Percentiles rank a stretch among this genome's conserved stretches.
These are phyloP conservation scores for Ctenodactylus gundi DNA, from an alignment of 2,113 vertebrate species.

Conservation along the genomic window DNA sequence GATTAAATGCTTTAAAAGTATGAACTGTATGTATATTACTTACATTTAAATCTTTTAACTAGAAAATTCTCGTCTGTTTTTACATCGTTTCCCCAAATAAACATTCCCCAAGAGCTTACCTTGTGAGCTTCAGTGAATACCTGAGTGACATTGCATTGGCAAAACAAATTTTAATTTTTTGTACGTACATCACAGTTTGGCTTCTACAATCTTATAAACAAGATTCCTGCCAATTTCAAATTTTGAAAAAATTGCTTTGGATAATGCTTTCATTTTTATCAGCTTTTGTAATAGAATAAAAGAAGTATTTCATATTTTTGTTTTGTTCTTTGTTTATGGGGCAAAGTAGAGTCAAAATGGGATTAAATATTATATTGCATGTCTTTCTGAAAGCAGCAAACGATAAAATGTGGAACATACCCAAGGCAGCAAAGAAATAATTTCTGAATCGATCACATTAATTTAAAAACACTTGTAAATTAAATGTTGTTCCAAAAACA, in stretches of 20 bases:
- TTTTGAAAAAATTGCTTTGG: neutral
- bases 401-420: conserved; percentile 30
- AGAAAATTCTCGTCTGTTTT: neutral
- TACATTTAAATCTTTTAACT: neutral
- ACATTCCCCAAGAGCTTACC: neutral
- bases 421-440: conserved; percentile 5
- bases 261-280: conserved; percentile 34
- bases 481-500: conserved; percentile 34
- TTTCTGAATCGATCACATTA: conserved; percentile 13
- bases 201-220: conserved; percentile 57
- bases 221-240: conserved; percentile 57
- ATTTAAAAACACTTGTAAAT: conserved; percentile 45
- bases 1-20: conserved; percentile 1
- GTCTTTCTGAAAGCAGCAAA: conserved; percentile 36
- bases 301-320: neutral
- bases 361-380: conserved; percentile 20
- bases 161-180: conserved; percentile 45
- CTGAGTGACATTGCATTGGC: conserved; percentile 8
- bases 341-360: conserved; percentile 13
- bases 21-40: neutral
- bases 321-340: conserved; percentile 28
- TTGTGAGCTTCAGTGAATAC: neutral
- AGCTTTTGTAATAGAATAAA: conserved; percentile 47
- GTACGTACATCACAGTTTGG: conserved; percentile 25
- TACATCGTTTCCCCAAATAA: conserved; percentile 20